Conservation (phyloP, 2,888 invertebrate species). For the Clunio marinus region DNA sequence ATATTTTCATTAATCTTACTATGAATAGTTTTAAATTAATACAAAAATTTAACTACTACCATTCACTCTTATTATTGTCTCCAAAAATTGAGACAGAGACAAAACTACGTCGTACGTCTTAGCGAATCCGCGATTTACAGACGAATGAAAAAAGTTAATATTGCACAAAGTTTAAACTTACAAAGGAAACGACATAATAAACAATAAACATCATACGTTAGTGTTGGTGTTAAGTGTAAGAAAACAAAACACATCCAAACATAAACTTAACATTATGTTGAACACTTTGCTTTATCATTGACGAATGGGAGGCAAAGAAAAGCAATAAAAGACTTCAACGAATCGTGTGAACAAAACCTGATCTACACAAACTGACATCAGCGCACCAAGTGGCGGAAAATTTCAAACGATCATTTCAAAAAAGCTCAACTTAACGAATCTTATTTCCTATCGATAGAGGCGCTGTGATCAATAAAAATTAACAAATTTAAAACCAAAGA, state of each 20-base stretch:
- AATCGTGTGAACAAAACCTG: constrained; percentile 9
- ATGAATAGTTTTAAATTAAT: neutral
- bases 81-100: neutral
- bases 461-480: no score
- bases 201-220: constrained; percentile 1
- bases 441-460: no score
- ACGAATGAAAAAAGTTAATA: constrained; percentile 34
- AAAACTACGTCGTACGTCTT: constrained; percentile 35
- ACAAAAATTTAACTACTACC: neutral
- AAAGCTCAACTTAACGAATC: neutral
- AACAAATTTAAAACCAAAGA: no score
- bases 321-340: constrained; percentile 38
- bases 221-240: constrained; percentile 21
- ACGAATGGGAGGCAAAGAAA: constrained; percentile 27
- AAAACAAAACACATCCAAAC: neutral
- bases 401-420: neutral
- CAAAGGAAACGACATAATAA: constrained; percentile 31
- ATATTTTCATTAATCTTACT: neutral
- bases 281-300: constrained; percentile 1
- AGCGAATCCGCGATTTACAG: constrained; percentile 37
- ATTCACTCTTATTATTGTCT: no score
- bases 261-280: constrained; percentile 27
- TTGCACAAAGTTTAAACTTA: constrained; percentile 32
- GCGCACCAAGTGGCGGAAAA: constrained; percentile 14
- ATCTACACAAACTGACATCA: neutral